Conservation (phyloP, 2,797 vertebrate species). For the Acrocephalus scirpaceus region DNA sequence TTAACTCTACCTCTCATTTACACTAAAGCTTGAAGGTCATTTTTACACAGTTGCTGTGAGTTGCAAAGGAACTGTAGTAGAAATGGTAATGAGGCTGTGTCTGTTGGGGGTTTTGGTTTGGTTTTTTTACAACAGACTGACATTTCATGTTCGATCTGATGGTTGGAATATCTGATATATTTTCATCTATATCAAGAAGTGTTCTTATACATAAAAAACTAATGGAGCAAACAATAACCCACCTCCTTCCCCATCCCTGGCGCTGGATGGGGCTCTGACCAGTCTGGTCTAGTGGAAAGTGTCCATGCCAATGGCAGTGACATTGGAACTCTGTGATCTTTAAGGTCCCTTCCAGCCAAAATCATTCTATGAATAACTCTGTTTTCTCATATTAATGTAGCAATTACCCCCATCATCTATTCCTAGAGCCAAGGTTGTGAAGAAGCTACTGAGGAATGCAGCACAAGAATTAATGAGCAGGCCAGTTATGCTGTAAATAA, state of each 20-base stretch:
- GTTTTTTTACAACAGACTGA: not conserved
- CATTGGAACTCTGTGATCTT: not conserved
- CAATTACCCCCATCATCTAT: not conserved
- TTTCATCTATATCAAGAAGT: not conserved
- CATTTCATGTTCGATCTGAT: not conserved
- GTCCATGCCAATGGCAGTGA: not conserved
- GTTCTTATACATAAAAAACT: not conserved
- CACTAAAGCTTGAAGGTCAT: not conserved
- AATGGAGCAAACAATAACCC: not conserved
- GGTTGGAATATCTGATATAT: not conserved
- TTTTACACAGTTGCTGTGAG: not conserved
- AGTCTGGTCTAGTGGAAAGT: not conserved
- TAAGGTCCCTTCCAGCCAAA: not conserved
- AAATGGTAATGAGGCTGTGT: not conserved
- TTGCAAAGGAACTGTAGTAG: not conserved
- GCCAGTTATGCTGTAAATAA: conserved; percentile 93
- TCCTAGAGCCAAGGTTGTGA: conserved; percentile 84
- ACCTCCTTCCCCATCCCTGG: not conserved
- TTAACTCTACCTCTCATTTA: not conserved
- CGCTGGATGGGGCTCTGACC: not conserved
- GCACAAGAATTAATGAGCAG: conserved; percentile 89
- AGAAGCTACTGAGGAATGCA: conserved; percentile 85
- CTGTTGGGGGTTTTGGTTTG: not conserved
- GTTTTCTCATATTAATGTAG: not conserved
- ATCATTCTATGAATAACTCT: not conserved